A percentile compares a stretch with the other conserved stretches of the same genome.
Conservation (phyloP, 2,113 vertebrate genomes). For the Ciconia stormi region DNA sequence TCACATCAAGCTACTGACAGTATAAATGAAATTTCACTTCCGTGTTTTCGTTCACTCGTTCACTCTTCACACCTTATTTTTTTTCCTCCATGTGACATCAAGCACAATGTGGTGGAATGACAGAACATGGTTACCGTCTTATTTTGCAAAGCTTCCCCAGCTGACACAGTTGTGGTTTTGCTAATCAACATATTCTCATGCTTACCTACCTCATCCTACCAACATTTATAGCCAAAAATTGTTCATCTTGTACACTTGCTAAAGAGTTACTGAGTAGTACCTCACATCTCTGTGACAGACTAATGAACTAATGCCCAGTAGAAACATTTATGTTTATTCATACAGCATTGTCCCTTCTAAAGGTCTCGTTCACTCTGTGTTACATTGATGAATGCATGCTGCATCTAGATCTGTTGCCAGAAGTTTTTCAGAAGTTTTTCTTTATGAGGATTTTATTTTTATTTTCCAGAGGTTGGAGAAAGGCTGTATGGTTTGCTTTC, state of each 20-base stretch:
- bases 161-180: background rate
- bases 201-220: background rate
- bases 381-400: background rate
- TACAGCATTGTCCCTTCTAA: background rate
- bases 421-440: background rate
- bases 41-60: background rate
- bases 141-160: background rate
- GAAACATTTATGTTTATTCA: background rate
- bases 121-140: background rate
- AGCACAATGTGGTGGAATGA: rapidly evolving
- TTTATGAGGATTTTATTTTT: background rate
- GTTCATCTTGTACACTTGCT: background rate
- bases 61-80: background rate
- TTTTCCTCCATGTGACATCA: background rate
- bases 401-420: background rate
- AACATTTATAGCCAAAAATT: background rate
- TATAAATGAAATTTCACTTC: background rate
- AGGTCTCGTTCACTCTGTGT: background rate
- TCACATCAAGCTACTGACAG: background rate
- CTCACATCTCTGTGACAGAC: background rate
- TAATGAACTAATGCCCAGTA: background rate
- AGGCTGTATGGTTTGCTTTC: background rate
- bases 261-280: background rate
- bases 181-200: background rate
- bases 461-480: background rate